Base-by-base conservation (phyloP, 2,113 vertebrate genomes). In the Fulmarus glacialis region DNA sequence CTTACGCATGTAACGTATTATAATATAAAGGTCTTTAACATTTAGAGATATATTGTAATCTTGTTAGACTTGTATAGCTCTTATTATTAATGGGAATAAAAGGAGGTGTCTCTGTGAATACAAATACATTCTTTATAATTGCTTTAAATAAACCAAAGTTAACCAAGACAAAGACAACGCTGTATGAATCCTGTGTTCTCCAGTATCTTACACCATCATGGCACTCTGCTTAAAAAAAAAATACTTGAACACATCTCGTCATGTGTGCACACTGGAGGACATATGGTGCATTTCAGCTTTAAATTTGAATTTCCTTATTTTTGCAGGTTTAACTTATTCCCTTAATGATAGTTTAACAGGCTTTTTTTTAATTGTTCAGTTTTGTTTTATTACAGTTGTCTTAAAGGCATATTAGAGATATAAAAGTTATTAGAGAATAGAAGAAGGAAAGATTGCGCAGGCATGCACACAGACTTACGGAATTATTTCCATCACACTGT, bases 211-310 rank as follows among this genome's bases (percentile, higher is more conserved):
- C 27, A 56, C 91, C 32, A 95, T 71, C 30, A 52, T 87, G 82
- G 64, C 66, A 70, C 50, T 81, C 53, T 91, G n/a, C 95, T 97
- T 96, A 91, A 97, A 82, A 90, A 89, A 81, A 81, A 90, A 95
- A 75, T 82, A 60, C 90, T 97, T 97, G 95, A 93, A 89, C 87
- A 59, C 87, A 50, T 95, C 90, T 96, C 72, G 47, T 91, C 90
- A 80, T 91, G 70, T 93, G 83, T 97, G 86, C 94, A 82, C 89
- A 93, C 90, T 97, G 96, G 80, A 90, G 67, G 91, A 89, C 97
- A 98, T 98, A 98, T 96, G 98, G 98, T 96, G 29, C 93, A 95
- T 98, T 98, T 98, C 95, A 88, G 74, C 93, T 97, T 98, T 97
- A 97, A 95, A 97, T 97, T 92, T 97, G 77, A 93, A 97, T 98